Conservation (phyloP, 2,797 vertebrate species). For the Odontamblyopus lacepedii region DNA sequence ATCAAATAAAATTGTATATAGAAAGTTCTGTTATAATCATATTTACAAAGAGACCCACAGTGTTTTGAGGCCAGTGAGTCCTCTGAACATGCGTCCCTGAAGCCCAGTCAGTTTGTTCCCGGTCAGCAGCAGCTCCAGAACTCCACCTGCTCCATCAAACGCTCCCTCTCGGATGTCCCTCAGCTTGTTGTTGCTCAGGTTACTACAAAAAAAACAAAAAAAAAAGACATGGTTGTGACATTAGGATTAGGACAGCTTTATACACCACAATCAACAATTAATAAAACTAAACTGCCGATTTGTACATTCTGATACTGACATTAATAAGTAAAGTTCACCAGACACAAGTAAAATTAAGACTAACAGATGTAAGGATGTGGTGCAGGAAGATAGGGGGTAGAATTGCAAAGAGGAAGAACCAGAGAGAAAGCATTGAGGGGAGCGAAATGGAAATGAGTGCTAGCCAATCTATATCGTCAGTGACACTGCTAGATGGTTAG, state of each 20-base stretch:
- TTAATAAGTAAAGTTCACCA: neutral
- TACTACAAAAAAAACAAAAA: conserved; percentile 73
- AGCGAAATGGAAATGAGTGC: conserved; percentile 72
- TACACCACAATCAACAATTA: neutral
- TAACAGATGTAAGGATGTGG: neutral
- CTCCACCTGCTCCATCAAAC: conserved; percentile 86
- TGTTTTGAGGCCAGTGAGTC: conserved; percentile 89
- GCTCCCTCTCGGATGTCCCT: conserved; percentile 89
- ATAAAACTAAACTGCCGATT: neutral
- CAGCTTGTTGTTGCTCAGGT: conserved; percentile 95
- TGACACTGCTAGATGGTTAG: conserved; percentile 76
- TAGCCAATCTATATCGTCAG: conserved; percentile 73
- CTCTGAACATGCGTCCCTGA: conserved; percentile 89
- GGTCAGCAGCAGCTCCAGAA: conserved; percentile 91
- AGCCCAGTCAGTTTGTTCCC: conserved; percentile 90
- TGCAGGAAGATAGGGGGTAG: neutral
- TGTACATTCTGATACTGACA: neutral
- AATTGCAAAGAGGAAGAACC: conserved; percentile 21
- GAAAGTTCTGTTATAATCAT: neutral
- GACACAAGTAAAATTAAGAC: neutral
- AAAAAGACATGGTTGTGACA: conserved; percentile 4
- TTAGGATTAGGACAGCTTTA: conserved; percentile 26
- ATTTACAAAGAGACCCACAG: conserved; percentile 79
- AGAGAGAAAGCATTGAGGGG: conserved; percentile 42
- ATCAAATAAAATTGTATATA: neutral